Evolutionary conservation across 1,140 invertebrate genomes (phyloP).

Genomic region (Drosophila setifemur): DNA sequence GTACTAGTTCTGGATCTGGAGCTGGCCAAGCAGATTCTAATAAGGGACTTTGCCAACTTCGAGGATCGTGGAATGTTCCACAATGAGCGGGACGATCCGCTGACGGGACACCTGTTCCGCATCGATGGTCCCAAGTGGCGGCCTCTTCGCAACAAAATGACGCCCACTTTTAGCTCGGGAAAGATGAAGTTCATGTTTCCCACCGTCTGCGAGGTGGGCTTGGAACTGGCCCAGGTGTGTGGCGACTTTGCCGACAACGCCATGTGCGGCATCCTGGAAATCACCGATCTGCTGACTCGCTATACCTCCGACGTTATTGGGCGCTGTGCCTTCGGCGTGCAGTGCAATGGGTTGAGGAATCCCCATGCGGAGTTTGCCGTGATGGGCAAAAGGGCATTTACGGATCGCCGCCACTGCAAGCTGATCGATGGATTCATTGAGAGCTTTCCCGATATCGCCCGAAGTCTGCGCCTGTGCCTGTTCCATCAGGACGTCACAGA

Average conservation of each 20-base stretch:
- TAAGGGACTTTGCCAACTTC: constrained; percentile 85
- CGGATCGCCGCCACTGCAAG: constrained; percentile 44
- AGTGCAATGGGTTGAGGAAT: constrained; percentile 84
- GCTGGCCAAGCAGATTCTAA: constrained; percentile 84
- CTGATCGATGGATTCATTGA: constrained; percentile 63
- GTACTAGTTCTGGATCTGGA: constrained; percentile 66
- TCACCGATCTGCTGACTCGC: constrained; percentile 82
- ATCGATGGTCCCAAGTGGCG: constrained; percentile 85
- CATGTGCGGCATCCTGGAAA: constrained; percentile 58
- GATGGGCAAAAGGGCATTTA: constrained; percentile 74
- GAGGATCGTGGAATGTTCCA: constrained; percentile 83
- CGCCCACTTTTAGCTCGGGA: constrained; percentile 84
- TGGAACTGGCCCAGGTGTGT: constrained; percentile 42
- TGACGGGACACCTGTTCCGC: constrained; percentile 84
- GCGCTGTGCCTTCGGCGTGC: constrained; percentile 85
- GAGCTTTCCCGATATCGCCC: constrained; percentile 56
- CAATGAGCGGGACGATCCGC: constrained; percentile 83
- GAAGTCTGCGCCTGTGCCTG: constrained; percentile 48
- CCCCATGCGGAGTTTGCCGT: constrained; percentile 83
- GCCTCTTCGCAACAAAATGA: constrained; percentile 84
- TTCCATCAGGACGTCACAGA: constrained; percentile 81
- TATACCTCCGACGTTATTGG: constrained; percentile 87
- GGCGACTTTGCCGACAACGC: constrained; percentile 58
- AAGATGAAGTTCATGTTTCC: constrained; percentile 86
- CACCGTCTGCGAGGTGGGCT: constrained; percentile 82